Base-by-base conservation (phyloP, 2,113 vertebrate species). In the Tragelaphus imberbis region DNA sequence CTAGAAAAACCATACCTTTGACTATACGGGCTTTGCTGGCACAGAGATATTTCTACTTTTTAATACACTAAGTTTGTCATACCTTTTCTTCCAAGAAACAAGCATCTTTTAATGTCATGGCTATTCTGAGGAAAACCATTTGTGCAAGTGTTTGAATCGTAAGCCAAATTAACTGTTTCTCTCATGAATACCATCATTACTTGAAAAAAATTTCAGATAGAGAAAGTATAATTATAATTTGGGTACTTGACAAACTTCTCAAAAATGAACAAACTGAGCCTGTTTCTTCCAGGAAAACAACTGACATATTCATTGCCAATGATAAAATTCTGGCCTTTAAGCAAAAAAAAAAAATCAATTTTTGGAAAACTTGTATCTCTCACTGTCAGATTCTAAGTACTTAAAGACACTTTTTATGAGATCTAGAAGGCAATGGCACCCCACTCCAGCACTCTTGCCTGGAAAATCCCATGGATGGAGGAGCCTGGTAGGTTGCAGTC, bases 311-410 rank as follows among this genome's bases (percentile, higher is more conserved):
- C 91, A 93, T 65, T 84, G 51, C 56, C 27, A 89, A 82, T 79
- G 56, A 84, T 90, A 95, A 97, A 94, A 91, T 93, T 92, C 53
- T 97, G 89, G 40, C 91, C 86, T 91, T 58, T 82, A 82, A 95
- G 53, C 19, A 5, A 11, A 12, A 59, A 71, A 71, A 65, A 97
- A 96, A 94, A 33, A 59, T 80, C 7, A 59, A 75, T 65, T 80
- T 96, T 93, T 97, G 16, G 77, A 94, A 95, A 96, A 94, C 2
- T 14, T 87, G 1, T 91, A 28, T 84, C 36, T 86, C 36, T 33
- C n/a, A 95, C 47, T 94, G 90, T 77, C 96, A 97, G 49, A 95
- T 68, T 92, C 36, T 94, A 65, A 79, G 36, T 23, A 92, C 71
- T 91, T 92, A 90, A 36, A 96, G 36, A 95, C 25, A 85, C 90